These are phyloP conservation scores for Latheticus oryzae DNA, from an alignment of 2,888 invertebrate species.

Conservation along the genomic window DNA sequence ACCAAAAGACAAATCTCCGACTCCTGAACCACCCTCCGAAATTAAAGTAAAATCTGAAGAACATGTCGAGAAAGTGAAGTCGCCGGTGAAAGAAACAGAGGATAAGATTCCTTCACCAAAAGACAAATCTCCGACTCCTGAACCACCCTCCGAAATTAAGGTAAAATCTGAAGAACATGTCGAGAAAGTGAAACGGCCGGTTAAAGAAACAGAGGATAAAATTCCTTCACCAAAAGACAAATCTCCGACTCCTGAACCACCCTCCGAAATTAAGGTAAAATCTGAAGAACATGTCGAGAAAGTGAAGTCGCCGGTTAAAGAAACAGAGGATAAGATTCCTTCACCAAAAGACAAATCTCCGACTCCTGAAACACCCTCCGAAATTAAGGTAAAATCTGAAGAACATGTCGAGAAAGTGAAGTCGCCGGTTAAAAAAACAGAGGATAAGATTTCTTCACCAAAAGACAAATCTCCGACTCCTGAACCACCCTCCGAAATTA, in stretches of 20 bases:
- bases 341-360: conserved; percentile 5
- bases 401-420: background rate
- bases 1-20: conserved; percentile 11
- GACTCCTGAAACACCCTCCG: background rate
- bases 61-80: conserved; percentile 6
- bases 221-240: conserved; percentile 6
- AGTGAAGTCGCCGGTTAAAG: conserved; percentile 5
- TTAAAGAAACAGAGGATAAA: background rate
- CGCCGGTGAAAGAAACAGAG: conserved; percentile 6
- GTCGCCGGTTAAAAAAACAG: conserved; percentile 4
- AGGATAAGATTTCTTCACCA: conserved; percentile 8
- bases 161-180: background rate
- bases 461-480: conserved; percentile 6
- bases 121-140: conserved; percentile 5
- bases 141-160: conserved; percentile 1
- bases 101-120: conserved; percentile 3
- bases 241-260: background rate
- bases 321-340: conserved; percentile 45
- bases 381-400: background rate
- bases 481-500: background rate
- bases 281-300: background rate
- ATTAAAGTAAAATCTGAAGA: conserved; percentile 1
- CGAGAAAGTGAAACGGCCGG: background rate
- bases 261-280: background rate
- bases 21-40: background rate